These are phyloP conservation scores for Sebastes kiyomatsui DNA, from an alignment of 2,797 vertebrate genomes.

Conservation along the genomic window DNA sequence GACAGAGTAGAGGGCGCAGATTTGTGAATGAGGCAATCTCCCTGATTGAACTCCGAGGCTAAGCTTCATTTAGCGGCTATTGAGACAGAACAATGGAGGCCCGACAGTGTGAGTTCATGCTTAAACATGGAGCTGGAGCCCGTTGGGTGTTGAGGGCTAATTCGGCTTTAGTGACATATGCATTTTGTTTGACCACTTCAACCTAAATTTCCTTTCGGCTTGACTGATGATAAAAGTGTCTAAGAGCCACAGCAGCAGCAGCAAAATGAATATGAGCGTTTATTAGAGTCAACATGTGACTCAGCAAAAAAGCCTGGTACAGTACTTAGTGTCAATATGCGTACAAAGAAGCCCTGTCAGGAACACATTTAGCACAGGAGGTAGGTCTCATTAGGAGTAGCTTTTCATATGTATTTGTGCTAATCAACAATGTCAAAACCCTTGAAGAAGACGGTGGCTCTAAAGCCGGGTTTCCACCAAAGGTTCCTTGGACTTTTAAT, in stretches of 20 bases:
- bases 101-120: conserved; percentile 5
- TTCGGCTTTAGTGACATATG: conserved; percentile 13
- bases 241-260: neutral
- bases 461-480: too few species aligned
- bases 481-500: too few species aligned
- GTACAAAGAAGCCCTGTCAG: neutral
- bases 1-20: conserved; percentile 21
- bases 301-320: neutral
- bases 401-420: neutral
- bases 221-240: neutral
- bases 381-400: neutral
- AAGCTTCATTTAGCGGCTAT: conserved; percentile 52
- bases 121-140: conserved; percentile 11
- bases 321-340: neutral
- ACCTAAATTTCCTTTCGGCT: neutral
- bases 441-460: too few species aligned
- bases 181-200: conserved; percentile 12
- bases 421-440: too few species aligned
- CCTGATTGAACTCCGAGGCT: conserved; percentile 32
- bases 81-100: conserved; percentile 34
- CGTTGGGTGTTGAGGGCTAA: neutral
- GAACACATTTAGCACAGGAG: neutral
- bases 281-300: neutral
- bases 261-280: neutral
- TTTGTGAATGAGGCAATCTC: conserved; percentile 44